Evolutionary conservation across 2,797 vertebrate species (phyloP).

Genomic region (Staurois parvus): DNA sequence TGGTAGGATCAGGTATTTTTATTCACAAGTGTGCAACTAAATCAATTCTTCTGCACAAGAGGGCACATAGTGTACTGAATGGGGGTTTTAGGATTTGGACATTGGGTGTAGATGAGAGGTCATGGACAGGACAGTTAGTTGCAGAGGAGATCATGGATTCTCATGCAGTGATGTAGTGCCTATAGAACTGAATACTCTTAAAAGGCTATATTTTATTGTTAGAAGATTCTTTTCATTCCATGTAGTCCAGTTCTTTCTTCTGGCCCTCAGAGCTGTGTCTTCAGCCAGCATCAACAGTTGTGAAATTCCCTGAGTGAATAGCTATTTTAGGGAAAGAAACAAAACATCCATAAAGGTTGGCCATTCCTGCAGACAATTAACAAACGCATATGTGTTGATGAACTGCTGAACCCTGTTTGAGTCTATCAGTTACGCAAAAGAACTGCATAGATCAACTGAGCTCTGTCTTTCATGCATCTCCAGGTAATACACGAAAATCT

Average conservation of each 20-base stretch:
- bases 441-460: background rate
- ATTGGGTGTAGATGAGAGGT: no score
- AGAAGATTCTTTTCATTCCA: background rate
- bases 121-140: no score
- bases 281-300: background rate
- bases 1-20: no score
- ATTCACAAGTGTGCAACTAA: no score
- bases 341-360: conserved; percentile 19
- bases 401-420: background rate
- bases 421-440: background rate
- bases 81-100: no score
- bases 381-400: background rate
- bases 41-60: no score
- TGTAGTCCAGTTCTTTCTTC: background rate
- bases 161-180: no score
- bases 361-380: background rate
- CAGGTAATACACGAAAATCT: no score
- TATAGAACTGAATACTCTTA: background rate
- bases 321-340: background rate
- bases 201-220: background rate
- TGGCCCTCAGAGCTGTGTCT: background rate
- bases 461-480: background rate
- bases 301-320: background rate
- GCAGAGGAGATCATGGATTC: no score
- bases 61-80: no score